phyloP scores from a whole-genome alignment of 2,888 invertebrate genomes.

The Theodoxus fluviatilis region DNA sequence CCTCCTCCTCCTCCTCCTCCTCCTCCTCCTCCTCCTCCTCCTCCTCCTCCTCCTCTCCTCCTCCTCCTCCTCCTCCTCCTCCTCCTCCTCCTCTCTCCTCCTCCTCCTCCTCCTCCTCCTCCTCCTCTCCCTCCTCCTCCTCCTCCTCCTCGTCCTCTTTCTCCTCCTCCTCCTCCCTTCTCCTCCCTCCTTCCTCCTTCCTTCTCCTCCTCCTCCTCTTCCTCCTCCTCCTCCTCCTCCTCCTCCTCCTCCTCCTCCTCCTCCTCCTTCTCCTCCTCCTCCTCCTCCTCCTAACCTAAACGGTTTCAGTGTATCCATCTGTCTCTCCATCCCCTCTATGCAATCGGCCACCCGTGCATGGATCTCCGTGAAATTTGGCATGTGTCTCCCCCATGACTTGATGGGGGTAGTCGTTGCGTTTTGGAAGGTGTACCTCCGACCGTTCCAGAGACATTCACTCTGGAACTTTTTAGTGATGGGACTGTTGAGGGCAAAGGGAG shows the following conservation, averaged over 20 bases:
- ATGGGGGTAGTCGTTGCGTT: no score
- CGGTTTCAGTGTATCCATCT: background rate
- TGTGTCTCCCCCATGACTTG: no score
- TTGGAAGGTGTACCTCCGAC: no score
- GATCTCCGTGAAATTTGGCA: no score
- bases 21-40: background rate
- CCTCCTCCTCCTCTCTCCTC: background rate
- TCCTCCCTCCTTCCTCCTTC: background rate
- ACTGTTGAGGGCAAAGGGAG: no score
- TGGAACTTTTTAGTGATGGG: no score
- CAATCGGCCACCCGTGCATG: no score
- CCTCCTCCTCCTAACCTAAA: background rate
- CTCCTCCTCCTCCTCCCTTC: background rate
- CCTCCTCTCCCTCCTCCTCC: background rate
- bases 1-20: background rate
- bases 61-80: background rate
- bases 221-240: background rate
- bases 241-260: constrained; percentile 4
- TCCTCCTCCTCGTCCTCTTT: background rate
- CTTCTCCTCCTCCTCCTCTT: background rate
- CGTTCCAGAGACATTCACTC: no score
- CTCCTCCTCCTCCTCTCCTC: background rate
- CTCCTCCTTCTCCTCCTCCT: constrained; percentile 9
- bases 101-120: background rate
- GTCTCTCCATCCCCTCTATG: no score